Base-by-base conservation (phyloP, 2,888 invertebrate genomes). In the Agrotis puta region DNA sequence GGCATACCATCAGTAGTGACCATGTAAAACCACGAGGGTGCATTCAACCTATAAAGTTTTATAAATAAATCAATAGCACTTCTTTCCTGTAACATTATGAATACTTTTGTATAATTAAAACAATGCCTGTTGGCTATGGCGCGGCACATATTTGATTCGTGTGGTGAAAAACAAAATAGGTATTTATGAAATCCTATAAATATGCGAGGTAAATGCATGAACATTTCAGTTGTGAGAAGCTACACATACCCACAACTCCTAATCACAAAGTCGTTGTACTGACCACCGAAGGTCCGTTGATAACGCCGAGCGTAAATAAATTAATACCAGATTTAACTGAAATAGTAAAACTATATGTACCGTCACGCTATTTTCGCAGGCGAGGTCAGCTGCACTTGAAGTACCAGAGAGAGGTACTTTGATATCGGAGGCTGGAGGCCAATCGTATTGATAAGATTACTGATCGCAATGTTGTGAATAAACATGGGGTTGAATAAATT, bases 271-370 rank as follows among this genome's bases (percentile, higher is more conserved):
- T 81, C 80, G 82, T 79, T 72, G 83, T 76, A 85, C 82, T 81
- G 62, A 14, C 45, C 58, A 53, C 57, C 69, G 84, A 89, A 89
- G 88, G 89, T 83, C 85, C 81, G 43, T 20, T 73, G 87, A 89
- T 89, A 89, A 85, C 51, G 63, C 50, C 14, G 75, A 69, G 70
- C 77, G 82, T 83, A 84, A 83, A 83, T 81, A 82, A 83, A 85
- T 82, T 82, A 85, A 80, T 77, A 73, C 71, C 64, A 70, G 74
- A 77, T 67, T 69, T 54, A 62, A 70, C 59, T 73, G 16, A 45
- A 71, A 70, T 79, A 78, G 50, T 77, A 74, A 77, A 64, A 58
- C 63, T 64, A 59, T 79, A 73, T 79, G 63, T 66, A 79, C 75
- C 68, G 75, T 66, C 64, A 70, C 68, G 65, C 75, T 57, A 71